Conservation (phyloP, 2,113 vertebrate genomes). For the Madoqua kirkii region DNA sequence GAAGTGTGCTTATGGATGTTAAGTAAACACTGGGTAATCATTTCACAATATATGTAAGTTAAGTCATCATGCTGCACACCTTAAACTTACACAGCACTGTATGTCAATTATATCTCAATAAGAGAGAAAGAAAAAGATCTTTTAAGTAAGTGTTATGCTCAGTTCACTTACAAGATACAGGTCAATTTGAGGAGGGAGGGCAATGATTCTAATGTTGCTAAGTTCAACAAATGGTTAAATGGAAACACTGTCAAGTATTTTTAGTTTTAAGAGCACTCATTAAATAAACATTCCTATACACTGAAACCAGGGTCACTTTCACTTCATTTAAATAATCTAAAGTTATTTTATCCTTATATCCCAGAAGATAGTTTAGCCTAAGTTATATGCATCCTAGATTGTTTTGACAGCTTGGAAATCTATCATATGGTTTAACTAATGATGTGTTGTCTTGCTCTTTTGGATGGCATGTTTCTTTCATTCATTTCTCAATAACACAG, state of each 20-base stretch:
- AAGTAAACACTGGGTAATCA: neutral
- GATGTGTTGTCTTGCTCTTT: constrained; percentile 63
- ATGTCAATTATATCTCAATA: neutral
- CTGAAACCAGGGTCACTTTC: neutral
- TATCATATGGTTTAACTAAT: neutral
- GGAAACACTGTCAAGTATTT: constrained; percentile 16
- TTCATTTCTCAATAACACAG: constrained; percentile 66
- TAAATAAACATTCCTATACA: neutral
- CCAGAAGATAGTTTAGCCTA: neutral
- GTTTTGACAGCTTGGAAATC: constrained; percentile 75
- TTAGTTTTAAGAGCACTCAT: constrained; percentile 12
- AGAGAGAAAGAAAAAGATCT: neutral
- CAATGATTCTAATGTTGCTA: constrained; percentile 21
- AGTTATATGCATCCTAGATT: constrained; percentile 37
- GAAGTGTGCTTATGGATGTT: neutral
- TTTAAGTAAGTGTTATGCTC: neutral
- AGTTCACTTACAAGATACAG: neutral
- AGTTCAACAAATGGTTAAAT: constrained; percentile 17
- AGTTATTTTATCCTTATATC: constrained; percentile 3
- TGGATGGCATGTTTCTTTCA: constrained; percentile 72
- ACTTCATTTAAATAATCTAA: neutral
- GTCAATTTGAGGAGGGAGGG: neutral
- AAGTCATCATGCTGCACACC: neutral
- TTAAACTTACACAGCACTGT: neutral
- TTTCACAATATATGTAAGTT: neutral